Percentiles rank a stretch among this genome's conserved stretches.
phyloP scores from a whole-genome alignment of 2,888 invertebrate species.

The Minunthozetes semirufus region DNA sequence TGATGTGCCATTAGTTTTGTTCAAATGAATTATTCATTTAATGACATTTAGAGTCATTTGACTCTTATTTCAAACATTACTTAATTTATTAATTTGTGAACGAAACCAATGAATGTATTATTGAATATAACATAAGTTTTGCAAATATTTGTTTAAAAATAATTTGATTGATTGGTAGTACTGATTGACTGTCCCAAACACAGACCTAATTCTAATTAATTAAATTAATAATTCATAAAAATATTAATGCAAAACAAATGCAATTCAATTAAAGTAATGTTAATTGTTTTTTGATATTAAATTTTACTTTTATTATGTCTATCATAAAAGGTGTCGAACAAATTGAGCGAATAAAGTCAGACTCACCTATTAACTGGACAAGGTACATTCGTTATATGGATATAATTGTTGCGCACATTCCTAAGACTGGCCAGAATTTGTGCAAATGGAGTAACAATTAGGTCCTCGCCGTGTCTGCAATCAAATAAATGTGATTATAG shows the following conservation, averaged over 20 bases:
- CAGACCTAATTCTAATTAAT: not conserved
- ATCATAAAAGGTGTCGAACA: not conserved
- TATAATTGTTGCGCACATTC: conserved; percentile 96
- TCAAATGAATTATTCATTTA: conserved; percentile 5
- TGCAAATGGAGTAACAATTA: conserved; percentile 99
- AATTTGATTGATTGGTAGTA: not conserved
- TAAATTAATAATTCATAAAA: not conserved
- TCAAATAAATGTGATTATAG: conserved; percentile 44
- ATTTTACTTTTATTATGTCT: conserved; percentile 33
- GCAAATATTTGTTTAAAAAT: too few species aligned
- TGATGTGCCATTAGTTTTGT: not conserved
- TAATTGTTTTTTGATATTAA: conserved; percentile 25
- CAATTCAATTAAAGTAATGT: not conserved
- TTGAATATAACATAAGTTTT: too few species aligned
- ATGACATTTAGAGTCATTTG: not conserved
- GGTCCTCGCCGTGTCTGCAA: conserved; percentile 91
- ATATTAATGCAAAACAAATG: conserved; percentile 13
- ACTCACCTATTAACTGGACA: conserved; percentile 76
- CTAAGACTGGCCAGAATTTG: conserved; percentile 98
- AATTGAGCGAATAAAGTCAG: not conserved
- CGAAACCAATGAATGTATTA: too few species aligned
- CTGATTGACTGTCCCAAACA: not conserved
- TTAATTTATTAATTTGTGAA: not conserved
- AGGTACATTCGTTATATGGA: conserved; percentile 84
- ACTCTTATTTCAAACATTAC: not conserved